Conservation (phyloP, 1,140 invertebrate species). For the Samia ricini region DNA sequence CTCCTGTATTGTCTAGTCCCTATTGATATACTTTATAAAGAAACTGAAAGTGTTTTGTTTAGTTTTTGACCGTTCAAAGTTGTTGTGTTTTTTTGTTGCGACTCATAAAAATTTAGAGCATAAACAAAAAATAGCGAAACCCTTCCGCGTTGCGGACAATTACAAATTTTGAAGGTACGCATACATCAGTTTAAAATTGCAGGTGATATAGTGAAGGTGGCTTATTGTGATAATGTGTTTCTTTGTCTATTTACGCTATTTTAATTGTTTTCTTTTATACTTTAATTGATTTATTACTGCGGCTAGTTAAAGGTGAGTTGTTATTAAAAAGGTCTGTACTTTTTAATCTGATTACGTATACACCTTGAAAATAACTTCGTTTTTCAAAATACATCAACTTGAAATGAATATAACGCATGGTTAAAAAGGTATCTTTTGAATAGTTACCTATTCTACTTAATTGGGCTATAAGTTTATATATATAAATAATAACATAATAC, state of each 20-base stretch:
- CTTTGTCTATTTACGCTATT: slow-evolving; percentile 51
- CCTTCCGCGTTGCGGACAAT: slow-evolving; percentile 66
- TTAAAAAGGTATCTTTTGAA: too few species aligned
- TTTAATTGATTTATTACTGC: slow-evolving; percentile 66
- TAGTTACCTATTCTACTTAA: too few species aligned
- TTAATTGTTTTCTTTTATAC: slow-evolving; percentile 71
- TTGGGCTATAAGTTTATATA: too few species aligned
- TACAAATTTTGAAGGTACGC: slow-evolving; percentile 36
- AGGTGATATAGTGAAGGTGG: slow-evolving; percentile 74
- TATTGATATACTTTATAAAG: slow-evolving; percentile 65
- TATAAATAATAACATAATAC: too few species aligned
- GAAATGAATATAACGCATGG: too few species aligned
- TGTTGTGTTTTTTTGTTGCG: slow-evolving; percentile 62
- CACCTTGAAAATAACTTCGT: not conserved
- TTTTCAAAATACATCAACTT: not conserved
- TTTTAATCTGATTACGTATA: slow-evolving; percentile 12
- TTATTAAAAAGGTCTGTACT: slow-evolving; percentile 41
- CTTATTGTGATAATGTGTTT: slow-evolving; percentile 66
- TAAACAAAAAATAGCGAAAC: slow-evolving; percentile 64
- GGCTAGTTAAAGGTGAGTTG: slow-evolving; percentile 27
- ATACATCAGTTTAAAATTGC: slow-evolving; percentile 65
- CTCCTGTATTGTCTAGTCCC: slow-evolving; percentile 32
- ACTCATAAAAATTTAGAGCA: slow-evolving; percentile 69
- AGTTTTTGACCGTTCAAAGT: slow-evolving; percentile 41
- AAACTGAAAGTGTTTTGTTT: slow-evolving; percentile 74